Percentiles rank a stretch among this genome's conserved stretches.
Evolutionary conservation across 1,140 invertebrate species (phyloP).

Genomic region (Heliconius himera): DNA sequence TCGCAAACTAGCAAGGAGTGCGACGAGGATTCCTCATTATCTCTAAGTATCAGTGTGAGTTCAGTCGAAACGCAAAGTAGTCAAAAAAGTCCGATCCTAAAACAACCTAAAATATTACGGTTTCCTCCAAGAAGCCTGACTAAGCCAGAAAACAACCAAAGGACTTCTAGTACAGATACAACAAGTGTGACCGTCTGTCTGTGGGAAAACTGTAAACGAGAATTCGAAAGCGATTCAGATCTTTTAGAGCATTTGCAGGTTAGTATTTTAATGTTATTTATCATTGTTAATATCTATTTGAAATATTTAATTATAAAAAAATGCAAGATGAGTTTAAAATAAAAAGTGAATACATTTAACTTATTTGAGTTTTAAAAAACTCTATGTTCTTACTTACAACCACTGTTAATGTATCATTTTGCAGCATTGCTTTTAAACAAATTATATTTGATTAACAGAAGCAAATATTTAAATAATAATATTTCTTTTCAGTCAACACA

Average conservation of each 20-base stretch:
- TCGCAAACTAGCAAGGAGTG: slow-evolving; percentile 78
- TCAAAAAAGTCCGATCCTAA: slow-evolving; percentile 86
- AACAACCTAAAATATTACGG: slow-evolving; percentile 89
- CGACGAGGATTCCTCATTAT: slow-evolving; percentile 77
- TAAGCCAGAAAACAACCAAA: slow-evolving; percentile 58
- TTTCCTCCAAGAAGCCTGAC: slow-evolving; percentile 83
- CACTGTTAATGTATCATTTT: too few species aligned
- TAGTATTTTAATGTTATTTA: slow-evolving; percentile 33
- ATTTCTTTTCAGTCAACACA: slow-evolving; percentile 84
- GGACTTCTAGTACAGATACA: slow-evolving; percentile 64
- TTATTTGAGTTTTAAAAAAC: too few species aligned
- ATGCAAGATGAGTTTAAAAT: too few species aligned
- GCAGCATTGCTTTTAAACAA: too few species aligned
- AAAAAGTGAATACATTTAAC: too few species aligned
- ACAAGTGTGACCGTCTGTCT: slow-evolving; percentile 84
- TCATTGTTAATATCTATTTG: neutral
- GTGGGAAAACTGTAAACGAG: slow-evolving; percentile 92
- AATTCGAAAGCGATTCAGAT: slow-evolving; percentile 88
- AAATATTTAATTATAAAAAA: neutral
- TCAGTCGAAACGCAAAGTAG: slow-evolving; percentile 64
- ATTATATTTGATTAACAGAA: too few species aligned
- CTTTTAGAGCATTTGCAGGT: slow-evolving; percentile 95
- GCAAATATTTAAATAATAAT: neutral
- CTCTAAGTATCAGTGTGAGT: slow-evolving; percentile 74
- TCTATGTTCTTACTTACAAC: too few species aligned